Evolutionary conservation across 2,888 invertebrate genomes (phyloP).

Genomic region (Mesoligia furuncula): DNA sequence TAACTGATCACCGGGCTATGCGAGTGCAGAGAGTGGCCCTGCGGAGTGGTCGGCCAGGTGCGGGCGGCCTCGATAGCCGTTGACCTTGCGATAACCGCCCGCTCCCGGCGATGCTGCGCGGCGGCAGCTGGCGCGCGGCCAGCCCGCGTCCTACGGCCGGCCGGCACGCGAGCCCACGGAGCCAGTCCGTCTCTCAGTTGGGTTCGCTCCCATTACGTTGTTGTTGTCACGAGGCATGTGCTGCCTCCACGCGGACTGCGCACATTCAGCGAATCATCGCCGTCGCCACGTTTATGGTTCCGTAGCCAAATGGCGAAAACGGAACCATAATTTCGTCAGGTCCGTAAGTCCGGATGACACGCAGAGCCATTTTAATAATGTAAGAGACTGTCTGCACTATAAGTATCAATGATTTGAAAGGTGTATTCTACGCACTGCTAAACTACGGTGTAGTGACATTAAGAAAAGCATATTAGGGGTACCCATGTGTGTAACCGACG

Average conservation of each 20-base stretch:
- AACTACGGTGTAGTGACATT: background rate
- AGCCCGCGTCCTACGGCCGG: background rate
- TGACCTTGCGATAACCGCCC: slow-evolving; percentile 1
- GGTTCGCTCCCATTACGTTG: background rate
- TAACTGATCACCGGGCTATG: background rate
- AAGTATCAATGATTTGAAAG: background rate
- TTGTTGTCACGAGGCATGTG: background rate
- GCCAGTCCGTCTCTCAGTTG: background rate
- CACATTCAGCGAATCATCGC: background rate
- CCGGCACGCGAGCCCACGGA: background rate
- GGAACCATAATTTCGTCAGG: background rate
- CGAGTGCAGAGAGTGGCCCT: too few species aligned
- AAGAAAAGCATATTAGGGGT: background rate
- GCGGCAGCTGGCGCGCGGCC: background rate
- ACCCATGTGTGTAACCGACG: background rate
- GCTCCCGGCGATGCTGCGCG: background rate
- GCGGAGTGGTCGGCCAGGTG: background rate
- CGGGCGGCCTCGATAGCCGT: background rate
- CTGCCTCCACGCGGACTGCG: background rate
- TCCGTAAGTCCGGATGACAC: background rate
- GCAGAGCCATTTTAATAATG: background rate
- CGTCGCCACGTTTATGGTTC: background rate
- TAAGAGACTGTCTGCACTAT: background rate
- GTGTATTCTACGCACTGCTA: background rate
- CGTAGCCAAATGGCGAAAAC: background rate